Evolutionary conservation across 2,113 vertebrate genomes (phyloP).

Genomic region (Tringa solitaria): DNA sequence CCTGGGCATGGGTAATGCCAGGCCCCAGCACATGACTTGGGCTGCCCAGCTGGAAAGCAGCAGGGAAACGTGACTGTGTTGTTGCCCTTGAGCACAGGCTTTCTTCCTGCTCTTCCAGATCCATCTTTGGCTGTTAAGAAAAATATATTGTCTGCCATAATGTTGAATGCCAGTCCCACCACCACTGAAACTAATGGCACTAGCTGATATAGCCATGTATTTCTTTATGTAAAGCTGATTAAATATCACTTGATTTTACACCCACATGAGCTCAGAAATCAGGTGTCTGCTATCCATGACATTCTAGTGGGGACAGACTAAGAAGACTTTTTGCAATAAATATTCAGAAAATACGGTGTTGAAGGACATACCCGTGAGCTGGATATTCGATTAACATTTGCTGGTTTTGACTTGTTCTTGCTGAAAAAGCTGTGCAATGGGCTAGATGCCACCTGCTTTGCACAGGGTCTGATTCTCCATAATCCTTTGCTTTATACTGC

Average conservation of each 20-base stretch:
- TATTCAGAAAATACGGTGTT: neutral
- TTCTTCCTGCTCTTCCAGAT: neutral
- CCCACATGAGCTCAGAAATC: neutral
- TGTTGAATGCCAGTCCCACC: neutral
- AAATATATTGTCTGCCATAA: neutral
- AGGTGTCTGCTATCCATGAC: neutral
- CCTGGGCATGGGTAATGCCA: neutral
- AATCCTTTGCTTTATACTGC: neutral
- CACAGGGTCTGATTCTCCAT: neutral
- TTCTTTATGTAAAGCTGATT: neutral
- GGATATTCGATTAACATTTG: neutral
- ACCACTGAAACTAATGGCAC: neutral
- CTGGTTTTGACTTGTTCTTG: neutral
- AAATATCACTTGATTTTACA: neutral
- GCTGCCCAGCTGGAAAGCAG: neutral
- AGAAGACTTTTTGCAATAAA: neutral
- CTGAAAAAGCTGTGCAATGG: neutral
- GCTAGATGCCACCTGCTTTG: neutral
- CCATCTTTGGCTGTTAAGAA: neutral
- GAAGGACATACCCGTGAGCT: neutral
- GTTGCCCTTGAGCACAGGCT: neutral
- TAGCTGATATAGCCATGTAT: neutral
- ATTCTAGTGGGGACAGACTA: neutral
- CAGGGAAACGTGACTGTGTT: neutral
- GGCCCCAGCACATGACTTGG: no score